These are phyloP conservation scores for Eupithecia subumbrata DNA, from an alignment of 2,888 invertebrate genomes.

Conservation along the genomic window DNA sequence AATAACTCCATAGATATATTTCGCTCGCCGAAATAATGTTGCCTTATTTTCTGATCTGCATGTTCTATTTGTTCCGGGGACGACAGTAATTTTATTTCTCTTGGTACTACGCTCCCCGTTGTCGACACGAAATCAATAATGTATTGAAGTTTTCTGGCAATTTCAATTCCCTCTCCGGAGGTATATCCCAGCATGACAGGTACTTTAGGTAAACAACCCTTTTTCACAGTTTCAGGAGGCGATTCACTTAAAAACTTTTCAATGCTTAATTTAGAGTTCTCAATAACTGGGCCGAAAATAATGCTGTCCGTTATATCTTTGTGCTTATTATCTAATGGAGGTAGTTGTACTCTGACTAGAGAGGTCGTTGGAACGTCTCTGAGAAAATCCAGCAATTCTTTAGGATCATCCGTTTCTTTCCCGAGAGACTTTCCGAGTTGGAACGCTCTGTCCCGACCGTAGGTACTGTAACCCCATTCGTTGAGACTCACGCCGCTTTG, in stretches of 20 bases:
- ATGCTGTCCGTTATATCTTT: conserved; percentile 67
- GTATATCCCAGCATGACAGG: conserved; percentile 75
- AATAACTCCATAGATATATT: conserved; percentile 56
- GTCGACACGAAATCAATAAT: conserved; percentile 53
- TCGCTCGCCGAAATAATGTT: conserved; percentile 66
- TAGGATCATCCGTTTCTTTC: conserved; percentile 66
- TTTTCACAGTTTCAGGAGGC: conserved; percentile 61
- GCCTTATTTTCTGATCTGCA: conserved; percentile 63
- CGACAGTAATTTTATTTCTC: conserved; percentile 71
- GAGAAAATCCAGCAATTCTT: conserved; percentile 68
- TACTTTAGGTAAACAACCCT: conserved; percentile 63
- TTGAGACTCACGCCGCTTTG: conserved; percentile 79
- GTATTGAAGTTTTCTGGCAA: conserved; percentile 61
- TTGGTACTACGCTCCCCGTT: conserved; percentile 68
- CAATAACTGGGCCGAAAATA: conserved; percentile 75
- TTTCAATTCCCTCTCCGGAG: conserved; percentile 77
- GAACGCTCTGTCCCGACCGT: conserved; percentile 69
- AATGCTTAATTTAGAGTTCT: conserved; percentile 60
- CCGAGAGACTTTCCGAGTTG: conserved; percentile 74
- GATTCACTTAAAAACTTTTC: conserved; percentile 66
- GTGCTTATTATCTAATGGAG: conserved; percentile 55
- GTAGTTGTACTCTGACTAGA: conserved; percentile 68
- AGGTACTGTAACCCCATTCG: conserved; percentile 73
- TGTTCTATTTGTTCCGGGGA: conserved; percentile 53
- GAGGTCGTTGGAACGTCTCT: conserved; percentile 60